phyloP scores from a whole-genome alignment of 2,888 invertebrate genomes.

The Aproaerema taeniolella region DNA sequence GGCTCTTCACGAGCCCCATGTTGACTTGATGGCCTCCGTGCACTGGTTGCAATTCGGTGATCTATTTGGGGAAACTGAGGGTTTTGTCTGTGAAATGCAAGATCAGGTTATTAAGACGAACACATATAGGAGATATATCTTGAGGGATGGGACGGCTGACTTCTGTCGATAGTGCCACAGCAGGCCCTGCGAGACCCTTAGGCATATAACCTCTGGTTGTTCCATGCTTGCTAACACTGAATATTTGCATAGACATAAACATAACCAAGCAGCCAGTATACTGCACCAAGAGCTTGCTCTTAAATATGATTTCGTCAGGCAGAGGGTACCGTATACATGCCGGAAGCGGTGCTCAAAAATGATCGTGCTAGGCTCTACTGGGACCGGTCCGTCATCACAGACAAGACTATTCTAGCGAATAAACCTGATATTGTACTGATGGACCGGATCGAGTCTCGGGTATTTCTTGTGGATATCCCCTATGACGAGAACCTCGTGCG shows the following conservation, averaged over 20 bases:
- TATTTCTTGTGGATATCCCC: too few species aligned
- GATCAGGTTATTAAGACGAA: background rate
- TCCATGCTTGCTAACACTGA: constrained; percentile 1
- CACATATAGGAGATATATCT: constrained; percentile 1
- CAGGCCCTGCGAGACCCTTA: constrained; percentile 11
- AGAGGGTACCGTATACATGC: background rate
- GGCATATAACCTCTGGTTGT: constrained; percentile 14
- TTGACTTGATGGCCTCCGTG: constrained; percentile 1
- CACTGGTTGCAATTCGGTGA: background rate
- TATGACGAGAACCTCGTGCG: too few species aligned
- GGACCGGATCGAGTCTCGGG: too few species aligned
- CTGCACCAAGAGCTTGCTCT: too few species aligned
- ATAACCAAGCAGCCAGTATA: too few species aligned
- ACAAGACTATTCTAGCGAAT: too few species aligned
- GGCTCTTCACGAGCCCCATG: constrained; percentile 1
- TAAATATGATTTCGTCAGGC: background rate
- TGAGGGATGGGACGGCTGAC: constrained; percentile 11
- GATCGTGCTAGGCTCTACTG: too few species aligned
- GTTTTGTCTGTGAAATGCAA: constrained; percentile 1
- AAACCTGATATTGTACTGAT: too few species aligned
- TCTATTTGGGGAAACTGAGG: background rate
- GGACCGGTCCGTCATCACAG: too few species aligned
- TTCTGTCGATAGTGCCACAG: constrained; percentile 8
- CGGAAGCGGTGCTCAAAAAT: background rate
- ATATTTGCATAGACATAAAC: constrained; percentile 13